Conservation (phyloP, 1,140 invertebrate species). For the Drosophila ambigua region DNA sequence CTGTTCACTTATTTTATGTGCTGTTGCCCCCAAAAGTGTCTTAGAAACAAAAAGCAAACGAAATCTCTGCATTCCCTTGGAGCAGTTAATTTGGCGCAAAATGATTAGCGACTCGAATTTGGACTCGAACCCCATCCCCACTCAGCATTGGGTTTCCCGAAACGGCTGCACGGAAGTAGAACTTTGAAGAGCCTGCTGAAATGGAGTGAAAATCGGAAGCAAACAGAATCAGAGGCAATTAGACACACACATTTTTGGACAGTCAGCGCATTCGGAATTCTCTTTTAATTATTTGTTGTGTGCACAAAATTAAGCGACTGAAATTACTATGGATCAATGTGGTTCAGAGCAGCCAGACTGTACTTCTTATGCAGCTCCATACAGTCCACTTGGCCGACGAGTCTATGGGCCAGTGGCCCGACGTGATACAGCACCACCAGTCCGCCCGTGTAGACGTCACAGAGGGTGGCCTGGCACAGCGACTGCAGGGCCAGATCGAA, state of each 20-base stretch:
- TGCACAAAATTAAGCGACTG: too few relatives aligned
- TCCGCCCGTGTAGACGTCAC: constrained; percentile 77
- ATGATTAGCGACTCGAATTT: constrained; percentile 55
- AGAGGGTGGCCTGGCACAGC: constrained; percentile 98
- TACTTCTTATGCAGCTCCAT: constrained; percentile 3
- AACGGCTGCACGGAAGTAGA: not conserved
- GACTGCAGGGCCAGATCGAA: constrained; percentile 94
- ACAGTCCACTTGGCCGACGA: constrained; percentile 9
- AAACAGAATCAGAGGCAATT: constrained; percentile 30
- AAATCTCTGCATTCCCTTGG: constrained; percentile 56
- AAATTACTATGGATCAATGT: too few relatives aligned
- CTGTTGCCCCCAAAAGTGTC: constrained; percentile 38
- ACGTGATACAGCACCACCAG: constrained; percentile 9
- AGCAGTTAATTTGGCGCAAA: constrained; percentile 73
- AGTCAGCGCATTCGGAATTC: constrained; percentile 18
- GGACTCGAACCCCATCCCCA: not conserved
- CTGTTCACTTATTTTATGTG: constrained; percentile 61
- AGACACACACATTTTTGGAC: constrained; percentile 4
- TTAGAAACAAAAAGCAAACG: constrained; percentile 14
- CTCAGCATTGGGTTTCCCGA: too few relatives aligned
- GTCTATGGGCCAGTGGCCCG: too few relatives aligned
- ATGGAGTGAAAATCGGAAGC: constrained; percentile 31
- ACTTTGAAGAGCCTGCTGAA: constrained; percentile 18
- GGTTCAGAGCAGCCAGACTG: not conserved
- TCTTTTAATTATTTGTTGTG: not conserved